These are phyloP conservation scores for Odontomyia ornata DNA, from an alignment of 2,888 invertebrate species.

Conservation along the genomic window DNA sequence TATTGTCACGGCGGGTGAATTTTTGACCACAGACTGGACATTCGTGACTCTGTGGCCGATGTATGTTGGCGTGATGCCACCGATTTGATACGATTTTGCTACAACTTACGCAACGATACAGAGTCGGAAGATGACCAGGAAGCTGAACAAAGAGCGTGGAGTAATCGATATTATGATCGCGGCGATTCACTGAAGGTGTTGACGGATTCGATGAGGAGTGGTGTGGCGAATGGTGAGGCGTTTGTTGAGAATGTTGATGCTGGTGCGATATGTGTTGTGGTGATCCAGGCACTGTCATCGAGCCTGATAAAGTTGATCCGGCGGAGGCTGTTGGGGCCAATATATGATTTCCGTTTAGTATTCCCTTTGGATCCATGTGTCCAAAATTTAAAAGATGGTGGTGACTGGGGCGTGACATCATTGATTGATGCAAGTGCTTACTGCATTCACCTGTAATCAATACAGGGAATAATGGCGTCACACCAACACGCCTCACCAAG, in stretches of 20 bases:
- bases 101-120: constrained; percentile 70
- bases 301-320: constrained; percentile 19
- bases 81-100: constrained; percentile 71
- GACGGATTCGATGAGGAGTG: constrained; percentile 55
- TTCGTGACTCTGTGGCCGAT: constrained; percentile 69
- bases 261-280: constrained; percentile 50
- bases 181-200: constrained; percentile 60
- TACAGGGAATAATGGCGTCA: constrained; percentile 53
- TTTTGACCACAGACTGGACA: constrained; percentile 70
- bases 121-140: constrained; percentile 63
- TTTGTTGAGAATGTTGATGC: constrained; percentile 50
- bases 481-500: constrained; percentile 50
- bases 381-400: constrained; percentile 52
- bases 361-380: constrained; percentile 53
- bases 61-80: constrained; percentile 72
- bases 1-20: constrained; percentile 72
- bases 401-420: constrained; percentile 52
- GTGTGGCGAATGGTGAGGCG: constrained; percentile 51
- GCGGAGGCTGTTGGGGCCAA: constrained; percentile 43
- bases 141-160: constrained; percentile 64
- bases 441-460: constrained; percentile 53
- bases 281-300: constrained; percentile 50
- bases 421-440: constrained; percentile 50
- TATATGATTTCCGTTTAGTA: constrained; percentile 50
- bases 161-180: constrained; percentile 65